Evolutionary conservation across 2,888 invertebrate genomes (phyloP).

Genomic region (Euplagia quadripunctaria): DNA sequence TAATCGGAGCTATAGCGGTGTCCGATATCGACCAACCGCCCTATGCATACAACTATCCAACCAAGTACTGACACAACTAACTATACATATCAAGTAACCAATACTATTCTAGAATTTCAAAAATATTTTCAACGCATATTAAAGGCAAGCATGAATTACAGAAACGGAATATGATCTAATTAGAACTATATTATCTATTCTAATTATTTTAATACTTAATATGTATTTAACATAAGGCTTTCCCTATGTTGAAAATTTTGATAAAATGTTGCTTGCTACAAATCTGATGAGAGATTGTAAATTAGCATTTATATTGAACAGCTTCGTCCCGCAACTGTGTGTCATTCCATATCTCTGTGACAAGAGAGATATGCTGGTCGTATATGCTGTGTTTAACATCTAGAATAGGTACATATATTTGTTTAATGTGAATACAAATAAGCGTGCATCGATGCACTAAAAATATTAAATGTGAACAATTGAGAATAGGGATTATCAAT

Average conservation of each 20-base stretch:
- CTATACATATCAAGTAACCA: constrained; percentile 55
- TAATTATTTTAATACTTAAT: constrained; percentile 23
- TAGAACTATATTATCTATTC: constrained; percentile 26
- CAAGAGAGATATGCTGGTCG: constrained; percentile 45
- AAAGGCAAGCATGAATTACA: constrained; percentile 24
- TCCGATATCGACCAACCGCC: constrained; percentile 74
- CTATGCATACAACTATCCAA: constrained; percentile 59
- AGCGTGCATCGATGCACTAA: too few species aligned
- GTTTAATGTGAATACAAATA: too few species aligned
- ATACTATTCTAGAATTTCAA: constrained; percentile 50
- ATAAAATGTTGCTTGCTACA: constrained; percentile 21
- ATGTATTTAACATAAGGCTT: not conserved
- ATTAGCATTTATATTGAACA: constrained; percentile 82
- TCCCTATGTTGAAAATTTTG: too few species aligned
- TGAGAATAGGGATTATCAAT: too few species aligned
- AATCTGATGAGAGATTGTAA: constrained; percentile 39
- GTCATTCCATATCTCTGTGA: constrained; percentile 38
- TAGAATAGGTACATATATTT: not conserved
- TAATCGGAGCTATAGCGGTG: constrained; percentile 71
- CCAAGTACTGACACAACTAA: not conserved
- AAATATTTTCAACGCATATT: constrained; percentile 35
- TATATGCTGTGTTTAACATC: constrained; percentile 18
- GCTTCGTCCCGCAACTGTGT: constrained; percentile 58
- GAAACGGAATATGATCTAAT: constrained; percentile 39
- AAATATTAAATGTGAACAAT: too few species aligned